Conservation (phyloP, 2,888 invertebrate genomes). For the Callinectes sapidus region DNA sequence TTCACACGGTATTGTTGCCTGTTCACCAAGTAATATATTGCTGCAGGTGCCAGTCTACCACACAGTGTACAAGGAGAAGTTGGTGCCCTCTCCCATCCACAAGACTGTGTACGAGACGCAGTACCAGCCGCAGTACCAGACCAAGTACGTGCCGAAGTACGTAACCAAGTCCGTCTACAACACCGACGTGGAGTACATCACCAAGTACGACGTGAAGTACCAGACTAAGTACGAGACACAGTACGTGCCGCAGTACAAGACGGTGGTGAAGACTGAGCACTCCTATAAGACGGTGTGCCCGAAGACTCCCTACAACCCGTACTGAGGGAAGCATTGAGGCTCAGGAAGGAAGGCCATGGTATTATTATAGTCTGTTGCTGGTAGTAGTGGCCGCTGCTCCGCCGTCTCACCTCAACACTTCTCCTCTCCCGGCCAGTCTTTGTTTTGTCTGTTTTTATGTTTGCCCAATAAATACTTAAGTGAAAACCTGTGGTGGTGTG, state of each 20-base stretch:
- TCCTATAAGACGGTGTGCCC: slow-evolving; percentile 49
- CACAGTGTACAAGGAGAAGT: slow-evolving; percentile 57
- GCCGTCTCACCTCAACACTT: background rate
- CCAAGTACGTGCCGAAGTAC: slow-evolving; percentile 64
- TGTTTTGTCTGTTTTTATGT: slow-evolving; percentile 35
- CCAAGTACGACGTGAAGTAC: slow-evolving; percentile 54
- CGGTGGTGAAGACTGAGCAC: slow-evolving; percentile 43
- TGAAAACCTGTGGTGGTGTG: background rate
- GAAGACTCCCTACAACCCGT: background rate
- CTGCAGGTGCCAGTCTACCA: slow-evolving; percentile 51
- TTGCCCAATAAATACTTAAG: background rate
- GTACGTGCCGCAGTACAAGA: slow-evolving; percentile 46
- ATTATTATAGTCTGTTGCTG: background rate
- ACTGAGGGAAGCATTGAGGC: background rate
- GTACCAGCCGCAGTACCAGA: slow-evolving; percentile 57
- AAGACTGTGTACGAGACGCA: slow-evolving; percentile 59
- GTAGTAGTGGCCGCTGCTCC: background rate
- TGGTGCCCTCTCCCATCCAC: slow-evolving; percentile 59
- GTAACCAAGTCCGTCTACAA: slow-evolving; percentile 61
- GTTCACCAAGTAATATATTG: background rate
- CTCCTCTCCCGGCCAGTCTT: slow-evolving; percentile 15
- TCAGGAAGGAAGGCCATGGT: background rate
- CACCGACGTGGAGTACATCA: slow-evolving; percentile 53
- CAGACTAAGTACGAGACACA: slow-evolving; percentile 48
- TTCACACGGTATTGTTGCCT: background rate